Conservation (phyloP, 2,113 vertebrate species). For the Entomyzon cyanotis region DNA sequence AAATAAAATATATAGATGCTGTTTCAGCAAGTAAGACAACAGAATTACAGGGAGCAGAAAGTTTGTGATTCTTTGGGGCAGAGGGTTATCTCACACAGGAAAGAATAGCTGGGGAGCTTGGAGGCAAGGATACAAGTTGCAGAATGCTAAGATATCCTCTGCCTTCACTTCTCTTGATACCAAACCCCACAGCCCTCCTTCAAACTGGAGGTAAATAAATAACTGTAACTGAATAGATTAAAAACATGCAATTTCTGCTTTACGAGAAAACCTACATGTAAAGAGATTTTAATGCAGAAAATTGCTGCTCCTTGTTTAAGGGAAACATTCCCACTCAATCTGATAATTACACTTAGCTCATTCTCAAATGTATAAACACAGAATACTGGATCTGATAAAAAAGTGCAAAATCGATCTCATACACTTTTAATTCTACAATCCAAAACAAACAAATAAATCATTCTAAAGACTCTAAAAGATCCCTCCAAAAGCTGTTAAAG, state of each 20-base stretch:
- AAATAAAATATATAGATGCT: slow-evolving; percentile 41
- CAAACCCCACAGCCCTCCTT: background rate
- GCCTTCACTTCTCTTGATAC: background rate
- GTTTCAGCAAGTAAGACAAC: slow-evolving; percentile 62
- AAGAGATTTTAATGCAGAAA: background rate
- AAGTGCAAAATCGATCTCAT: background rate
- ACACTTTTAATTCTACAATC: background rate
- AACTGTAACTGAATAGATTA: background rate
- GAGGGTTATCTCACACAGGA: background rate
- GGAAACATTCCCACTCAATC: background rate
- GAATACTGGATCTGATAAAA: background rate
- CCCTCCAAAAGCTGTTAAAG: background rate
- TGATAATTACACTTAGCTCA: background rate
- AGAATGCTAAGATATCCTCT: background rate
- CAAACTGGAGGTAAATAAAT: slow-evolving; percentile 8
- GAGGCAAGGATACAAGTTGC: background rate
- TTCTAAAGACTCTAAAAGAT: background rate
- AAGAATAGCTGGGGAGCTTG: background rate
- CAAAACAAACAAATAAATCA: background rate
- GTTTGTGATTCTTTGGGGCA: slow-evolving; percentile 44
- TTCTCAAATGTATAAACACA: background rate
- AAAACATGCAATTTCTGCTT: background rate
- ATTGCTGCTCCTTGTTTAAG: background rate
- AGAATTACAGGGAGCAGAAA: slow-evolving; percentile 30
- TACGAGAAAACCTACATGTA: background rate